phyloP scores from a whole-genome alignment of 2,888 invertebrate genomes.

The Cybosia mesomella region DNA sequence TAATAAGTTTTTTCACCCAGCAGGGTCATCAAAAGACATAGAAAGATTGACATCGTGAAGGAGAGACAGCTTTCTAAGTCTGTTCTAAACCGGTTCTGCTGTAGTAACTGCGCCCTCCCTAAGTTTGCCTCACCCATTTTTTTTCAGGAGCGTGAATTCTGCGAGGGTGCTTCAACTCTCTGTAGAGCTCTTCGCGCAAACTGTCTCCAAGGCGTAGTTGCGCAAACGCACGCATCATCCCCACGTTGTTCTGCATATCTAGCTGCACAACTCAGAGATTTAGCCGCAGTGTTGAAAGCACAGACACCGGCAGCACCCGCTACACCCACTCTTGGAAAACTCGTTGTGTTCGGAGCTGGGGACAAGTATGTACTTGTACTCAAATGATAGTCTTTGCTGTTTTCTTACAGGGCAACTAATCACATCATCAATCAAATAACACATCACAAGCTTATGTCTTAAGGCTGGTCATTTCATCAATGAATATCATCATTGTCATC shows the following conservation, averaged over 20 bases:
- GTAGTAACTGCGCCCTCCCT: no score
- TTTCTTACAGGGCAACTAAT: no score
- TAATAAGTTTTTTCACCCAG: no score
- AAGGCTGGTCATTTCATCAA: no score
- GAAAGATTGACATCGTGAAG: background rate
- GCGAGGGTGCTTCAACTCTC: conserved; percentile 92
- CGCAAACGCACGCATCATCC: conserved; percentile 93
- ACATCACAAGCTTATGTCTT: no score
- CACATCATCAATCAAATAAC: no score
- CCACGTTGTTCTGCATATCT: conserved; percentile 93
- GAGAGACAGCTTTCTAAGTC: background rate
- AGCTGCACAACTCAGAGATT: conserved; percentile 86
- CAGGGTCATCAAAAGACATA: no score
- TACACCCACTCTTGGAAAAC: conserved; percentile 76
- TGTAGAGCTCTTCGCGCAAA: conserved; percentile 89
- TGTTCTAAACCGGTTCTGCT: background rate
- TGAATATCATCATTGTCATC: no score
- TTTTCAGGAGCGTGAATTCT: conserved; percentile 91
- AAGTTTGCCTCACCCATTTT: background rate
- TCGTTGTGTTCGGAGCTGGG: conserved; percentile 83
- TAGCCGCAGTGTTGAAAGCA: conserved; percentile 74
- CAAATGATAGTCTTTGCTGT: no score
- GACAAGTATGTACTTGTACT: conserved; percentile 70
- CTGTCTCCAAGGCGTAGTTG: conserved; percentile 90
- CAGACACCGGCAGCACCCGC: conserved; percentile 71